Conservation (phyloP, 2,797 vertebrate genomes). For the Natrix natrix region DNA sequence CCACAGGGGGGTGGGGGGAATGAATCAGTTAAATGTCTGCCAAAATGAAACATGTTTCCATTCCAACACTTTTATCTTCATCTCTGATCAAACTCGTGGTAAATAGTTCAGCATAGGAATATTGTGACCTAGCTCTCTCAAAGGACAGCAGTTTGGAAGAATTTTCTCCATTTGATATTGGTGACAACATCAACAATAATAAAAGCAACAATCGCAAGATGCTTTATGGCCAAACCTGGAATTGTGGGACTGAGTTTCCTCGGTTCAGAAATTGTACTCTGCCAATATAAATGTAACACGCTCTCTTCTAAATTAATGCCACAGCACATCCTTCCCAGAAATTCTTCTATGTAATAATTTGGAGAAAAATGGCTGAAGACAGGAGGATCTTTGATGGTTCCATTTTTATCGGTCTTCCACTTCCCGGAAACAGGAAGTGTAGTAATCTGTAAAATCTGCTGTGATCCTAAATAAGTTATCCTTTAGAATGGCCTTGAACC, state of each 20-base stretch:
- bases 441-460: background rate
- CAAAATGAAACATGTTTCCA: background rate
- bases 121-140: background rate
- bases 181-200: background rate
- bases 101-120: background rate
- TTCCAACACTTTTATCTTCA: background rate
- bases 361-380: background rate
- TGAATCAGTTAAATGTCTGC: background rate
- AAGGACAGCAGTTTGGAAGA: background rate
- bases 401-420: background rate
- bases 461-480: background rate
- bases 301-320: background rate
- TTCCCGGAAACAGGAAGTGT: background rate
- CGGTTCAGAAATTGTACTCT: background rate
- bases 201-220: background rate
- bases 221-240: slow-evolving; percentile 3
- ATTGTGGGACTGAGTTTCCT: background rate
- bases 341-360: background rate
- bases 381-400: background rate
- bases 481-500: background rate
- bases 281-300: background rate
- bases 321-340: background rate
- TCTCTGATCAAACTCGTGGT: background rate
- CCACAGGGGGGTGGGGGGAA: background rate
- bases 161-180: slow-evolving; percentile 21